Conservation (phyloP, 1,140 invertebrate species). For the Papilio machaon region DNA sequence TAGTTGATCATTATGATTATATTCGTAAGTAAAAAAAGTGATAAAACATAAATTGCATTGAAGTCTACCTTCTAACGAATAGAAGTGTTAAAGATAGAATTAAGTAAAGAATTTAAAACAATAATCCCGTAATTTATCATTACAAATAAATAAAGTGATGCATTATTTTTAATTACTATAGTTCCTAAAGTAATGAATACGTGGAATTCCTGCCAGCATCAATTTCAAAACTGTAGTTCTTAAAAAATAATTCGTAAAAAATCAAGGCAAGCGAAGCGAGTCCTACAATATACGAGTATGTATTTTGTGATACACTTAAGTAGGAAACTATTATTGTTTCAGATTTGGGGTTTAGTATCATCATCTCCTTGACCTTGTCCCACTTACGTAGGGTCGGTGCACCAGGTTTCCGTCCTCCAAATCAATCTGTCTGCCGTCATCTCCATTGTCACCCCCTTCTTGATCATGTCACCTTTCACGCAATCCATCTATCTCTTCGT, state of each 20-base stretch:
- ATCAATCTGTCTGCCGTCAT: no score
- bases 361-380: no score
- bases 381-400: no score
- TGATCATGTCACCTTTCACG: no score
- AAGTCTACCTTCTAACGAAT: not conserved
- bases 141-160: not conserved
- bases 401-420: no score
- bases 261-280: no score
- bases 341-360: no score
- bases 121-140: not conserved
- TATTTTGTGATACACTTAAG: no score
- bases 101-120: not conserved
- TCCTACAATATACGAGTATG: no score
- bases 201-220: not conserved
- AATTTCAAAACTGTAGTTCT: not conserved
- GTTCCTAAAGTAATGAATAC: not conserved
- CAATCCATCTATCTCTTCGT: no score
- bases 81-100: not conserved
- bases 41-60: not conserved
- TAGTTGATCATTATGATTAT: not conserved
- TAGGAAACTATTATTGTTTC: no score
- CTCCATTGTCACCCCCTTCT: no score
- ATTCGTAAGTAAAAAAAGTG: not conserved
- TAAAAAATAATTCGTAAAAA: not conserved
- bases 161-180: not conserved